Evolutionary conservation across 2,888 invertebrate genomes (phyloP), one percentile per base, ranked within the genome.

Genomic region (Arctia plantaginis): DNA sequence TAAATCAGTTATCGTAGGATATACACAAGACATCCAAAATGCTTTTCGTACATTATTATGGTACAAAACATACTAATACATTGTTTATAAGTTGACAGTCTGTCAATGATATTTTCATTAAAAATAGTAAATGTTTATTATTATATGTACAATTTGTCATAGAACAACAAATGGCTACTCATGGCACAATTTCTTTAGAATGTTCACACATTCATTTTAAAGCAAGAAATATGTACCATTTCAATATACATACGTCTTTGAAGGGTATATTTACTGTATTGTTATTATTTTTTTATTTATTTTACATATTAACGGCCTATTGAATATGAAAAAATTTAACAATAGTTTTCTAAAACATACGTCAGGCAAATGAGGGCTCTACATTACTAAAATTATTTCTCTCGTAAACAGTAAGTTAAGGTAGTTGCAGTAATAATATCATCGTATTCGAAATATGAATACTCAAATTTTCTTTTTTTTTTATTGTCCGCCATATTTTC

Each of bases 181-280:
- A 95, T 95, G 95, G 94, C 95, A 95, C 94, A 89, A 93, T 93
- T 93, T 91, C 92, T 92, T 91, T 89, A 90, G 89, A 93, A 93
- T 90, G 91, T 83, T 87, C 81, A 74, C 80, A 82, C 87, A 90
- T 90, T 88, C 86, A 75, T 76, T 86, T 89, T 88, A 89, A 89
- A 90, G 88, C 88, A 88, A 90, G 90, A 93, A 92, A 92, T 92
- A 93, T 91, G 93, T 93, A 93, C 92, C 93, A 90, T 89, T 83
- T 47, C 76, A 81, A 69, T 74, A 77, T 79, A 76, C 77, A 83
- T 74, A 72, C 71, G 75, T 77, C 70, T 67, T 66, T 66, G 35
- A 72, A 76, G 73, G 68, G 59, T 69, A 55, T 55, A 39, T 75
- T 68, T 51, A 64, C 33, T 67, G 67, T 35, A 62, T 62, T 62